Evolutionary conservation across 2,113 vertebrate genomes (phyloP), one percentile per base, ranked within the genome.

Genomic region (Sceloporus undulatus): DNA sequence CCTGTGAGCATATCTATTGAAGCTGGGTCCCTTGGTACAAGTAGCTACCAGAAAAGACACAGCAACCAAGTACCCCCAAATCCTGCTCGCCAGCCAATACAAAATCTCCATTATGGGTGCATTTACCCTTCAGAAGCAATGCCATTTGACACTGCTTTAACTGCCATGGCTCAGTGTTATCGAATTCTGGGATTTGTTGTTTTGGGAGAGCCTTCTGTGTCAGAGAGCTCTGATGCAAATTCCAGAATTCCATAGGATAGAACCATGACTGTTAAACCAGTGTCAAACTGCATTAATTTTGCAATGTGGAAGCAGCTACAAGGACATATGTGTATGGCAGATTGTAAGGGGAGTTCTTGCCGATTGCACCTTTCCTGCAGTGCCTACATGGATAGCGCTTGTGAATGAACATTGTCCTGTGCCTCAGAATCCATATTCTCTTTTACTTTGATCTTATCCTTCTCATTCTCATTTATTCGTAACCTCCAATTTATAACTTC

Each of bases 21-120:
- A 42, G 82, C 74, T 81, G 87, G 48, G 74, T 91, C 40, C 18
- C 25, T 81, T 84, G 56, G 42, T 89, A 79, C 34, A 86, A 93
- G 38, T 34, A 3, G 8, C 59, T 93, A 66, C 48, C 75, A 19
- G 3, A 21, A 88, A 91, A 79, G 83, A 0, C 29, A 19, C 38
- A 38, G 74, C 85, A 81, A 76, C 54, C n/a, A 4, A 1, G 2
- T 42, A 19, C 2, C 71, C 6, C 34, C 38, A 66, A 74, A 42
- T 11, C 59, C 40, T 1, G 4, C n/a, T 40, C 0, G 21, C 86
- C 73, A 88, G 16, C 21, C 42, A 77, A 38, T 77, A 13, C 29
- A 68, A 34, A 34, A 27, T 54, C 59, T n/a, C n/a, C n/a, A 82
- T 38, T 54, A 19, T 48, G 48, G 48, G 5, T 48, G 2, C 48